Base-by-base conservation (phyloP, 1,140 invertebrate genomes). In the Aphelenchoides fujianensis region DNA sequence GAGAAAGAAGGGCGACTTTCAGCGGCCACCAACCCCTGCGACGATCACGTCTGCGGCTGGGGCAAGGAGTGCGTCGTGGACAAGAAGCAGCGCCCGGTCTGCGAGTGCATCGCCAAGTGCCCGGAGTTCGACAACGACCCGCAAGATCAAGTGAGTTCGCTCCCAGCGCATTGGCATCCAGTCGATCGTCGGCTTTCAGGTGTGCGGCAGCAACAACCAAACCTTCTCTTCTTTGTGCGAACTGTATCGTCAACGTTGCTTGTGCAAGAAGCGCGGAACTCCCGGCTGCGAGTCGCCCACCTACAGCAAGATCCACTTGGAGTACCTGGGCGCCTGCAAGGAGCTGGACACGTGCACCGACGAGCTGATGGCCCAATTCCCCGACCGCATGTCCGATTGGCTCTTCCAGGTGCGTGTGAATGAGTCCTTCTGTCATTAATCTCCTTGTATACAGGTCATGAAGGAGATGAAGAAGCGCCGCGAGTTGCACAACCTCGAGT, bases 201-300 rank as follows among this genome's bases (percentile, higher is more conserved):
- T 95, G 32, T 96, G 94, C 87, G 92, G 91, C 53, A 95, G 94
- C 85, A 90, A 91, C 86, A 96, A 96, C 82, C 91, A 94, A 85
- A 96, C 94, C 1, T 96, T 92, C 90, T 86, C 89, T 16, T 94
- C 92, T 16, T 92, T 95, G 82, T 96, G 94, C 85, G 90, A 94
- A 79, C 89, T 96, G 64, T 92, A 95, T 85, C 90, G 91, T 72
- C 90, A 93, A 85, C 88, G 92, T 73, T 96, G 94, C 84, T 89
- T 91, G 78, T 96, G 94, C 84, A 89, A 92, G 75, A 90, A 90
- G 73, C 88, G 87, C 19, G 88, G n/a, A 73, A 34, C 27, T 32
- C 31, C 34, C 30, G n/a, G n/a, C n/a, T 87, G 75, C 48, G 54
- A 68, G 5, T 34, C 67, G 35, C 77, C 75, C 37, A 48, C 48